Conservation (phyloP, 1,140 invertebrate species). For the Sitophilus oryzae region DNA sequence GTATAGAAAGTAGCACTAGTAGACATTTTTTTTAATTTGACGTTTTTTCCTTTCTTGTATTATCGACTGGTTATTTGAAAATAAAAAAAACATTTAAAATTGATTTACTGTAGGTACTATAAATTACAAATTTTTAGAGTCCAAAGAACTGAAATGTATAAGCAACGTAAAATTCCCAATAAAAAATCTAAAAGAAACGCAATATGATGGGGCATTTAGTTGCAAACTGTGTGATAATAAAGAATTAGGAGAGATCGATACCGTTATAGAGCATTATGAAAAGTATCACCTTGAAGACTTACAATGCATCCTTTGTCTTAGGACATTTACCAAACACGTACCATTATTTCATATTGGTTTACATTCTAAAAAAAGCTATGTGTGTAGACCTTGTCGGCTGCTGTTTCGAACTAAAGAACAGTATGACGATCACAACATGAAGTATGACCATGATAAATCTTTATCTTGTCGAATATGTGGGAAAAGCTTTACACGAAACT, state of each 20-base stretch:
- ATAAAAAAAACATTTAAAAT: background rate
- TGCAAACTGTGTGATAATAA: conserved; percentile 10
- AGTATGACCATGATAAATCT: conserved; percentile 19
- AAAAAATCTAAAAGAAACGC: conserved; percentile 13
- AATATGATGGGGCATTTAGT: conserved; percentile 15
- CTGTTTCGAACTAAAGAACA: conserved; percentile 11
- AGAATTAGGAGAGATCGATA: conserved; percentile 12
- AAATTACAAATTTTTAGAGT: background rate
- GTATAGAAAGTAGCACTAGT: conserved; percentile 16
- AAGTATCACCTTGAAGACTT: conserved; percentile 6
- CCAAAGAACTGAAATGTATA: background rate
- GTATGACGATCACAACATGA: conserved; percentile 10
- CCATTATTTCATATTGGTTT: conserved; percentile 16
- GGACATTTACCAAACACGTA: conserved; percentile 15
- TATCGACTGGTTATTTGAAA: background rate
- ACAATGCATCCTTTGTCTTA: conserved; percentile 11
- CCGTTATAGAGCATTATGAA: conserved; percentile 12
- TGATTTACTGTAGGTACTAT: background rate
- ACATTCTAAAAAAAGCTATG: conserved; percentile 13
- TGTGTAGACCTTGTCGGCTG: conserved; percentile 12
- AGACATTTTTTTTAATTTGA: conserved; percentile 14
- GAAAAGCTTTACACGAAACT: conserved; percentile 17
- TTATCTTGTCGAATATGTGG: conserved; percentile 17
- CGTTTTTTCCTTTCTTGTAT: background rate
- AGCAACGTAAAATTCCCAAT: conserved; percentile 5